Conservation (phyloP, 2,113 vertebrate genomes). For the Leuciscus idus region DNA sequence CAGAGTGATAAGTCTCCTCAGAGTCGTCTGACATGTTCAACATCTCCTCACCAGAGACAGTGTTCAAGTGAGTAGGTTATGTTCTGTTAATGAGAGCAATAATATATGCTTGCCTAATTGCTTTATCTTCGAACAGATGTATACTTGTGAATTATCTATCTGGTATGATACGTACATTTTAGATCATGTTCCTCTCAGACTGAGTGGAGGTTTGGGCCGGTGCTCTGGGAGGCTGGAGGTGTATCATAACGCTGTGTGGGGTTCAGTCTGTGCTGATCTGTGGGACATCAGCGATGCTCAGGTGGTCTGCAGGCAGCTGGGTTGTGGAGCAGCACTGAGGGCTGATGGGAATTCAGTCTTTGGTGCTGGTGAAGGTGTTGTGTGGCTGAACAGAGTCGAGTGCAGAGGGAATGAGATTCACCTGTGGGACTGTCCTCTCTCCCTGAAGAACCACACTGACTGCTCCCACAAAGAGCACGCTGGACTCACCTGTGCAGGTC, state of each 20-base stretch:
- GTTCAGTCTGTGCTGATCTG: slow-evolving; percentile 44
- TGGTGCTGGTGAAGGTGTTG: slow-evolving; percentile 16
- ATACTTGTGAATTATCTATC: not conserved
- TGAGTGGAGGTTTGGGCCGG: not conserved
- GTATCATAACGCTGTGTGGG: not conserved
- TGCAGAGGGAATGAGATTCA: slow-evolving; percentile 23
- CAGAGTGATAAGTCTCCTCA: not conserved
- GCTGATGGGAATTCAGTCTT: slow-evolving; percentile 11
- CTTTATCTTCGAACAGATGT: not conserved
- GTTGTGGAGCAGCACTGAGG: slow-evolving; percentile 55
- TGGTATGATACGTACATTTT: not conserved
- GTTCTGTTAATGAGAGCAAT: not conserved
- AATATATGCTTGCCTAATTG: not conserved
- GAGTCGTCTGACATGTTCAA: not conserved
- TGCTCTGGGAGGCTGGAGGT: slow-evolving; percentile 50
- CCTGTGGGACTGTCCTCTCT: slow-evolving; percentile 18
- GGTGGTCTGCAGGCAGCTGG: slow-evolving; percentile 38
- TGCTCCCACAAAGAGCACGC: not conserved
- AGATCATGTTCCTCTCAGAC: not conserved
- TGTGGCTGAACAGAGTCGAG: not conserved
- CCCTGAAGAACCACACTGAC: slow-evolving; percentile 18
- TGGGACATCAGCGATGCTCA: slow-evolving; percentile 52
- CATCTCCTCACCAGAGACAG: slow-evolving; percentile 18
- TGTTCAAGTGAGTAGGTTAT: slow-evolving; percentile 17
- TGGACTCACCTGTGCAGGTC: slow-evolving; percentile 17